phyloP scores from a whole-genome alignment of 1,140 invertebrate species.

The Aphis gossypii region DNA sequence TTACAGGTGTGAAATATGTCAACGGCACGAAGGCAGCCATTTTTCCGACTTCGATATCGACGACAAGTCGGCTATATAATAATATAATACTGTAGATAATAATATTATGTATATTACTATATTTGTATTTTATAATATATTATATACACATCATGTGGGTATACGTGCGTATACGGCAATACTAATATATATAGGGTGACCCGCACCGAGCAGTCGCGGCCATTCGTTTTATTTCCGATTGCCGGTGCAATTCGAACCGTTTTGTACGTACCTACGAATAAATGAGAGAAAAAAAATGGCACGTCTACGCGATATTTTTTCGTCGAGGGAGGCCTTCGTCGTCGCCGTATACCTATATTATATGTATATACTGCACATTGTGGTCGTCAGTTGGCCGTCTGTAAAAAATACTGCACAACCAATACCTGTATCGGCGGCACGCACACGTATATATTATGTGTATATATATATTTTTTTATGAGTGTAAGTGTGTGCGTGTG shows the following conservation, averaged over 20 bases:
- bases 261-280: background rate
- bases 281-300: background rate
- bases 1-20: background rate
- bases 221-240: conserved; percentile 8
- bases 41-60: background rate
- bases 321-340: background rate
- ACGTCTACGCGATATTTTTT: conserved; percentile 9
- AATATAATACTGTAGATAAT: background rate
- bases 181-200: background rate
- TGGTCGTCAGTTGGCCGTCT: background rate
- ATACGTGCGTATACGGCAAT: background rate
- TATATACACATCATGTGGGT: background rate
- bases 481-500: background rate
- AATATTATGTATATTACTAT: background rate
- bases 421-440: background rate
- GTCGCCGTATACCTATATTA: background rate
- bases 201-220: background rate
- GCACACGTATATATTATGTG: background rate
- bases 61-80: background rate
- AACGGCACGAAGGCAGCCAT: background rate
- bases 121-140: background rate
- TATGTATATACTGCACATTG: background rate
- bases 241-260: background rate
- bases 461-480: background rate
- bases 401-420: background rate